phyloP scores from a whole-genome alignment of 2,797 vertebrate genomes.

The Esox lucius region DNA sequence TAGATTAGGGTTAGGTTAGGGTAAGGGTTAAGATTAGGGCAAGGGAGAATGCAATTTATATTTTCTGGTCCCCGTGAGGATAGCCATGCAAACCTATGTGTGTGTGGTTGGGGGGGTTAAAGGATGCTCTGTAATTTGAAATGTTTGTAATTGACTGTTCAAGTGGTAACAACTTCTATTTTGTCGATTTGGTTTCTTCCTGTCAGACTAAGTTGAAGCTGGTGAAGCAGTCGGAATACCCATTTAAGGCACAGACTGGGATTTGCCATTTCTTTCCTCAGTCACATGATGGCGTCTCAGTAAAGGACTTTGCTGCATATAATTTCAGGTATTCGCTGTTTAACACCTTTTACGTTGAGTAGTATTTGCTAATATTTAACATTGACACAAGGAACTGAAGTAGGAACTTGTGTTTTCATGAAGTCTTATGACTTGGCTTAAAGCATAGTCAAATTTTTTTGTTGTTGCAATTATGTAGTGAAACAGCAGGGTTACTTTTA shows the following conservation, averaged over 20 bases:
- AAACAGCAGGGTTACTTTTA: background rate
- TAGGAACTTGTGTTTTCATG: background rate
- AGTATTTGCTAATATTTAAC: conserved; percentile 37
- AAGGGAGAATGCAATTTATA: too few relatives aligned
- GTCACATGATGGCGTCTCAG: conserved; percentile 73
- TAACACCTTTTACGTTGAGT: background rate
- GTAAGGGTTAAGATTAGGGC: too few relatives aligned
- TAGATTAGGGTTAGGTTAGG: too few relatives aligned
- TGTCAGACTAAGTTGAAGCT: conserved; percentile 82
- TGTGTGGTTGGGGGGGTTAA: background rate
- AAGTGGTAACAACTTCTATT: background rate
- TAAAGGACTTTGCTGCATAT: conserved; percentile 78
- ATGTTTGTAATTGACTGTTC: background rate
- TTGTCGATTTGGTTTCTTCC: conserved; percentile 9
- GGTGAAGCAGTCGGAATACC: conserved; percentile 80
- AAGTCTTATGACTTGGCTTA: background rate
- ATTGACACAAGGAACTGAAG: background rate
- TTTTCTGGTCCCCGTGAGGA: too few relatives aligned
- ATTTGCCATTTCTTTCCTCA: conserved; percentile 81
- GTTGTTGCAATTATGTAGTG: background rate
- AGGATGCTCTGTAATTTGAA: background rate
- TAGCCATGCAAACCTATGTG: too few relatives aligned
- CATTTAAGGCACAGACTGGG: conserved; percentile 82
- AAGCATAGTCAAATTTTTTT: background rate
- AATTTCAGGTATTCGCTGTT: conserved; percentile 79